Conservation (phyloP, 1,140 invertebrate species). For the Bombus sylvicola region DNA sequence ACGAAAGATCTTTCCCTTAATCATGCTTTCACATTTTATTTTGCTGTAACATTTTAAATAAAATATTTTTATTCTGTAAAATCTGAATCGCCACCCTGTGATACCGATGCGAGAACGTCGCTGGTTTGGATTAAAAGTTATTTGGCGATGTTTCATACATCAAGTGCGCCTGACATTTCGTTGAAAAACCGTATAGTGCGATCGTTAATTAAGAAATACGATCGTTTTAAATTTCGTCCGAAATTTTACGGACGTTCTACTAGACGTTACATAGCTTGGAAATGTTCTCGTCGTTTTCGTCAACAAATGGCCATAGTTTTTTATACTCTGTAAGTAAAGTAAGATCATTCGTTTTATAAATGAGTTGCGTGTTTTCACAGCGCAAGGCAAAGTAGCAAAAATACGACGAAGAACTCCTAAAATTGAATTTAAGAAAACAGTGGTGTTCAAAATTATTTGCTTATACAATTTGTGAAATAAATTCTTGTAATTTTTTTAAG, state of each 20-base stretch:
- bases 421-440: background rate
- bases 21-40: too few species aligned
- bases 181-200: background rate
- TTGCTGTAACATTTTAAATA: background rate
- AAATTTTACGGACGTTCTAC: background rate
- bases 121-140: background rate
- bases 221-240: background rate
- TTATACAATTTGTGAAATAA: background rate
- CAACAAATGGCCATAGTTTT: background rate
- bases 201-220: slow-evolving; percentile 9
- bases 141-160: background rate
- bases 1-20: too few species aligned
- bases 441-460: too few species aligned
- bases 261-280: background rate
- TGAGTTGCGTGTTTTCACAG: background rate
- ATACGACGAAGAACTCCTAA: background rate
- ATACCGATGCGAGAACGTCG: background rate
- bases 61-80: background rate
- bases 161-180: background rate
- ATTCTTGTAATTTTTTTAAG: background rate
- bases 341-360: background rate
- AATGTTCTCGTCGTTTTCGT: background rate
- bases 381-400: background rate
- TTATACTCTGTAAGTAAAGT: background rate
- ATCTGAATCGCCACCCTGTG: background rate